Conservation (phyloP, 1,140 invertebrate species). For the Calephelis virginiensis region DNA sequence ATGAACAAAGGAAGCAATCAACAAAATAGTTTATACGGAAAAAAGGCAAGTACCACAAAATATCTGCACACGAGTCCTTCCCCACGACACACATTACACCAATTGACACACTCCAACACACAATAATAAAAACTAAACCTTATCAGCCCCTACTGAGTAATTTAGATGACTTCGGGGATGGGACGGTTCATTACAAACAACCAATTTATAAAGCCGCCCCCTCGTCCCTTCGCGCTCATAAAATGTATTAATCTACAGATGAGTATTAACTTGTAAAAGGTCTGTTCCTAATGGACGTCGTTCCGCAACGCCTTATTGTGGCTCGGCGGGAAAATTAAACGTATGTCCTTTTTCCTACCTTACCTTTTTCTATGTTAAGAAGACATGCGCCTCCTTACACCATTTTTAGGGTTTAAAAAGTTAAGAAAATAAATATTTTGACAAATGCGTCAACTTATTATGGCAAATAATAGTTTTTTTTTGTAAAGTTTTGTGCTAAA, state of each 20-base stretch:
- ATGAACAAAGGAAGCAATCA: too few species aligned
- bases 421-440: too few species aligned
- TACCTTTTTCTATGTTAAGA: background rate
- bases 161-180: constrained; percentile 54
- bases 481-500: too few species aligned
- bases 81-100: constrained; percentile 39
- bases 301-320: constrained; percentile 43
- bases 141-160: constrained; percentile 67
- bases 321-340: constrained; percentile 35
- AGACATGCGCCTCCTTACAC: too few species aligned
- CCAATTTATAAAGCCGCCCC: constrained; percentile 43
- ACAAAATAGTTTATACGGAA: background rate
- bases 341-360: background rate
- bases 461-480: too few species aligned
- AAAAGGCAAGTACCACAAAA: too few species aligned
- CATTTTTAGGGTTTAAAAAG: too few species aligned
- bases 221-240: constrained; percentile 28
- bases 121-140: constrained; percentile 65
- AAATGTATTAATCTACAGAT: constrained; percentile 27
- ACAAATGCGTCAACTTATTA: too few species aligned
- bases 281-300: constrained; percentile 30
- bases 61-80: background rate
- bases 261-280: constrained; percentile 21
- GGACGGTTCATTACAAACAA: constrained; percentile 61
- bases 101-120: constrained; percentile 50